Base-by-base conservation (phyloP, 2,113 vertebrate species). In the Pseudonaja textilis region DNA sequence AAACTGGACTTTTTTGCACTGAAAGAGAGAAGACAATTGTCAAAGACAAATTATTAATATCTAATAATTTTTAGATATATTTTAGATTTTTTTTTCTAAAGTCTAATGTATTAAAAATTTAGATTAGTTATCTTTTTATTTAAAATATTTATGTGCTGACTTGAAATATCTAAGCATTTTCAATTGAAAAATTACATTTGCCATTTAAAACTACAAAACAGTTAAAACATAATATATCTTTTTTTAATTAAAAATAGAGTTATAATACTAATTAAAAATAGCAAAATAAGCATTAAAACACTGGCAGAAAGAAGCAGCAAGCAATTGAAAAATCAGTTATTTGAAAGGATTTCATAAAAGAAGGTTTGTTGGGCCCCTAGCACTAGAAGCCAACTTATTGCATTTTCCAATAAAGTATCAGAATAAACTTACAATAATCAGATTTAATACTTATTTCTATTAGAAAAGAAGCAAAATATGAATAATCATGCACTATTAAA, bases 21-120 rank as follows among this genome's bases (percentile, higher is more conserved):
- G 29, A 0, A 61, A 18, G 59, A 95, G 96, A 59, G 22, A 90
- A 93, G 14, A 26, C 61, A 11, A 16, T 89, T 91, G 39, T 42
- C 45, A 47, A 42, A 52, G 88, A 91, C 87, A 64, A 61, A 89
- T 61, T 57, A 45, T n/a, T 61, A 69, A 89, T 89, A 34, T 5
- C 11, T 87, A 92, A 23, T 14, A 61, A 45, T 25, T 61, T 52
- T 89, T 93, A 34, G 10, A 11, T 52, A 12, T 23, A 56, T 89
- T 0, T 55, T 56, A 64, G 59, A 64, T 5, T 29, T 1, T 14
- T 39, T 9, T 56, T 18, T 54, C 18, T 87, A 25, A 74, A 81
- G 2, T 1, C 50, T 88, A 42, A 39, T 23, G 1, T 39, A 9
- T 86, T 90, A 29, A 91, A 39, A 87, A 85, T 23, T 34, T 59